Evolutionary conservation across 2,797 vertebrate species (phyloP).

Genomic region (Brachymystax lenok): DNA sequence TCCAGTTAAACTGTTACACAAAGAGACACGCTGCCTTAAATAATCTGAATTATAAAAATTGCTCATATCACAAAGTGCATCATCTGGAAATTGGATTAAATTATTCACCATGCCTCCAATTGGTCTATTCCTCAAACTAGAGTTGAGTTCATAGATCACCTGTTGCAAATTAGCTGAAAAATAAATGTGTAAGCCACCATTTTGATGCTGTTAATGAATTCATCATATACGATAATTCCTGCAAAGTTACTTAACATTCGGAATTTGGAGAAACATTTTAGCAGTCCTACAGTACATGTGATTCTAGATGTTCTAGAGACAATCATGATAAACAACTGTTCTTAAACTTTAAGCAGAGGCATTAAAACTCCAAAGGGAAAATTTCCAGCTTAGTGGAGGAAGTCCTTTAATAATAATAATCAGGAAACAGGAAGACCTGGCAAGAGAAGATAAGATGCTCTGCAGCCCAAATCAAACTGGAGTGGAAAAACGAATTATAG

Average conservation of each 20-base stretch:
- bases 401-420: slow-evolving; percentile 63
- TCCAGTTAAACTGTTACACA: background rate
- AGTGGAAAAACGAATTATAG: slow-evolving; percentile 39
- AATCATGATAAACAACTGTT: slow-evolving; percentile 22
- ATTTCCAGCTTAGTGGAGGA: slow-evolving; percentile 47
- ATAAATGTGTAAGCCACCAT: background rate
- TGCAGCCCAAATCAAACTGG: slow-evolving; percentile 53
- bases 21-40: slow-evolving; percentile 14
- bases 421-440: slow-evolving; percentile 65
- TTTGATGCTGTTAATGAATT: background rate
- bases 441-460: slow-evolving; percentile 68
- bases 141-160: background rate
- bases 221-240: background rate
- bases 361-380: slow-evolving; percentile 18
- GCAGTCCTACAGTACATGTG: background rate
- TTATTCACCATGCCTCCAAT: slow-evolving; percentile 42
- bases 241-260: background rate
- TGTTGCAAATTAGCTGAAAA: background rate
- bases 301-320: background rate
- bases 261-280: background rate
- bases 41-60: slow-evolving; percentile 44
- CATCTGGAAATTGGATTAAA: background rate
- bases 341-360: background rate
- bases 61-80: slow-evolving; percentile 8
- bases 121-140: slow-evolving; percentile 1